Conservation (phyloP, 2,888 invertebrate species). For the Rhorus exstirpatorius region DNA sequence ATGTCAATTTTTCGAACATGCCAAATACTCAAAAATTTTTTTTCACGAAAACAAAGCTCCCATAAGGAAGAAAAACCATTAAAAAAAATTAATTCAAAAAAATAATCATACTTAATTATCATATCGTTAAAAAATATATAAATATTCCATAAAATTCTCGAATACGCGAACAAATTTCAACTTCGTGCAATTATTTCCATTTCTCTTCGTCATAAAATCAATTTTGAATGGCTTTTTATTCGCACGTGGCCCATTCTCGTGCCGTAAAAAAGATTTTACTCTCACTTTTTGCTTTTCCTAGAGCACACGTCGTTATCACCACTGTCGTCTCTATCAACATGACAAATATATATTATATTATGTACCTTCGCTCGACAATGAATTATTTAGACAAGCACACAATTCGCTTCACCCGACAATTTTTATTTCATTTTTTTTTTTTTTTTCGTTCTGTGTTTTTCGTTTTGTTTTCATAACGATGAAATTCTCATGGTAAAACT, state of each 20-base stretch:
- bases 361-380: slow-evolving; percentile 15
- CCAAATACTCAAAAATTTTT: too few relatives aligned
- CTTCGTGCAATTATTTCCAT: too few relatives aligned
- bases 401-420: slow-evolving; percentile 22
- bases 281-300: neutral
- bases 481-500: slow-evolving; percentile 51
- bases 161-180: too few relatives aligned
- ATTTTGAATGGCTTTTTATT: neutral
- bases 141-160: too few relatives aligned
- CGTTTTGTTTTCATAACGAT: slow-evolving; percentile 38
- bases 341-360: neutral
- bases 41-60: too few relatives aligned
- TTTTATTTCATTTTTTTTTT: slow-evolving; percentile 17
- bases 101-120: too few relatives aligned
- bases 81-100: too few relatives aligned
- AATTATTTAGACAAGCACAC: slow-evolving; percentile 42
- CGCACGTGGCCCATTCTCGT: neutral
- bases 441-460: slow-evolving; percentile 29
- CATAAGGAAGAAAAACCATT: too few relatives aligned
- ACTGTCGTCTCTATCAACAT: slow-evolving; percentile 24
- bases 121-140: too few relatives aligned
- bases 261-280: neutral
- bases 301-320: neutral
- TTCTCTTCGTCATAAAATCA: neutral
- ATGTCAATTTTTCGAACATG: too few relatives aligned